A percentile compares a stretch with the other conserved stretches of the same genome.
Conservation (phyloP, 2,113 vertebrate species). For the Boulengeromyrus knoepffleri region DNA sequence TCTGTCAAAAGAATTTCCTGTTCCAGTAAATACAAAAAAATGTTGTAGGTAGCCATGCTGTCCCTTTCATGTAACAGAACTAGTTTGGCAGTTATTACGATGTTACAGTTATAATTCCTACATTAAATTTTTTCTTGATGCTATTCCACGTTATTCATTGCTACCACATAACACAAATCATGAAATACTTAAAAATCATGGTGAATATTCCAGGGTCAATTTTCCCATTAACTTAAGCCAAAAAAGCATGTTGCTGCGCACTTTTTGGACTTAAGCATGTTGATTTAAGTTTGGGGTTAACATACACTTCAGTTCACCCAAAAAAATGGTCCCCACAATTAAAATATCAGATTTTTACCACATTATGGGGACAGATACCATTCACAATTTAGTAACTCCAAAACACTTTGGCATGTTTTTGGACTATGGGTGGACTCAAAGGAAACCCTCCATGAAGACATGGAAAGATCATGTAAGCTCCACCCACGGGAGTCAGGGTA, state of each 20-base stretch:
- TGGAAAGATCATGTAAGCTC: background rate
- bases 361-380: background rate
- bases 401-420: background rate
- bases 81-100: background rate
- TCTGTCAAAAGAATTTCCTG: constrained; percentile 2
- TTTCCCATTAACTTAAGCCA: background rate
- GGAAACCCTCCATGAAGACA: background rate
- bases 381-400: no score
- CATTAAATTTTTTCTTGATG: background rate
- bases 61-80: background rate
- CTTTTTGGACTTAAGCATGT: background rate
- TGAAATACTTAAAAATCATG: background rate
- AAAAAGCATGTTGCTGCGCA: background rate
- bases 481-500: background rate
- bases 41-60: background rate
- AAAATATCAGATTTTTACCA: background rate
- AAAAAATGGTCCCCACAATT: no score
- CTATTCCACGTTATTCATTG: background rate
- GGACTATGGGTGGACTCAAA: background rate
- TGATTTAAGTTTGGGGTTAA: background rate
- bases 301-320: no score
- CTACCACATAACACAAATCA: background rate
- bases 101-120: background rate
- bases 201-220: background rate
- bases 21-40: background rate